Evolutionary conservation across 1,140 invertebrate genomes (phyloP), one percentile per base, ranked within the genome.

Genomic region (Dendroctonus valens): DNA sequence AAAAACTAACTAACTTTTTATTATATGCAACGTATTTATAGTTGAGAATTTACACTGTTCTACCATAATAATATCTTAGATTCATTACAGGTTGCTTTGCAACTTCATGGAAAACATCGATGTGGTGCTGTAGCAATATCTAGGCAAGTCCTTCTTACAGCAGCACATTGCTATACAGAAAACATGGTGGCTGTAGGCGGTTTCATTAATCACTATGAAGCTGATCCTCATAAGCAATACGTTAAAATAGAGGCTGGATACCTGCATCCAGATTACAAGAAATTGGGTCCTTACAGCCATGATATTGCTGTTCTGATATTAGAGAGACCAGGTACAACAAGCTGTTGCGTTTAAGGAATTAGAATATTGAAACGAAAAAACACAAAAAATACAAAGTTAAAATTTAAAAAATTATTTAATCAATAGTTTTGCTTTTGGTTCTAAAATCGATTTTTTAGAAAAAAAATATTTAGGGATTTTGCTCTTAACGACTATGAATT

Each of bases 231-330:
- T 50, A 67, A 68, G 39, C 71, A 74, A 61, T n/a, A 42, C 12
- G 58, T 69, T 9, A 74, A 74, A 51, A 77, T 84, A 4, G 78
- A 81, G 54, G 74, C 75, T 58, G 76, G 79, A 37, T 70, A 80
- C 49, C 67, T 77, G 5, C 83, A 85, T 74, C 81, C 81, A 0
- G 81, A 86, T 26, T 87, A 85, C 71, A 80, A 83, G 55, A 84
- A 84, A 75, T 78, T 81, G 54, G 85, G 85, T 5, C 85, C 84
- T 1, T 85, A 87, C 72, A 88, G 87, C 70, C 85, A 89, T 74
- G 89, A 91, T 73, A 88, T 91, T 68, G 88, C 88, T 0, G 65
- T 91, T 7, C 73, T 91, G 1, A 81, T 86, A 42, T 79, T 91
- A 0, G 76, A 79, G 9, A 79, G 81, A 0, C 74, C 75, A 37